A percentile compares a stretch with the other conserved stretches of the same genome.
Evolutionary conservation across 2,113 vertebrate genomes (phyloP).

Genomic region (Manacus vitellinus): DNA sequence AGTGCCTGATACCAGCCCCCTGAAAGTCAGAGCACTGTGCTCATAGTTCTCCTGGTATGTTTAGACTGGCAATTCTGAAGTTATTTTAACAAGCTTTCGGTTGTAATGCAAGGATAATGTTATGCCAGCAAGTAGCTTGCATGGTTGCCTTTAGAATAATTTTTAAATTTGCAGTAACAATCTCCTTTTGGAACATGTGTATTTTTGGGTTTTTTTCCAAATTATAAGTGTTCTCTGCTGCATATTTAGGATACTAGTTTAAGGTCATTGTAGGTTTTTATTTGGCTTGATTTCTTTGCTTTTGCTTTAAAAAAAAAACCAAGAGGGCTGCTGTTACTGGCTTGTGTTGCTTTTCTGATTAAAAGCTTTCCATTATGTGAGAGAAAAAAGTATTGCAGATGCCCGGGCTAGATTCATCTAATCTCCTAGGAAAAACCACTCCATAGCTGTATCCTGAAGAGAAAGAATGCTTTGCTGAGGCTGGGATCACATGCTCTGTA

Average conservation of each 20-base stretch:
- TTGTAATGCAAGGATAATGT: background rate
- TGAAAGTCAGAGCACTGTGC: background rate
- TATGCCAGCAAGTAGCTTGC: background rate
- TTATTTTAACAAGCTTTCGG: background rate
- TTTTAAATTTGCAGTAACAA: background rate
- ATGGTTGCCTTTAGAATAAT: background rate
- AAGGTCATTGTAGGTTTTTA: background rate
- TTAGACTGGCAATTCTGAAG: background rate
- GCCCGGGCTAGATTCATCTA: conserved; percentile 16
- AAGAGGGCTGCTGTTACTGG: background rate
- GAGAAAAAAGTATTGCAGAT: conserved; percentile 29
- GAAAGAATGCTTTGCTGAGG: conserved; percentile 62
- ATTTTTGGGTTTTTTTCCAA: background rate
- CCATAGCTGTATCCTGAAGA: conserved; percentile 28
- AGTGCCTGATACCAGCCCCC: background rate
- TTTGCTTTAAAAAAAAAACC: background rate
- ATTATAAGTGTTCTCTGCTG: background rate
- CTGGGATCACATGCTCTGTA: conserved; percentile 42
- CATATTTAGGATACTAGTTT: background rate
- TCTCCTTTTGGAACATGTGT: background rate
- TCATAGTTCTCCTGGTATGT: background rate
- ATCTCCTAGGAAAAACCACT: conserved; percentile 59
- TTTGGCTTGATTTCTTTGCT: background rate
- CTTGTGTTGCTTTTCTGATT: background rate
- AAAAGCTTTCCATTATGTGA: conserved; percentile 47